phyloP scores from a whole-genome alignment of 2,797 vertebrate species.

The Octomys mimax region DNA sequence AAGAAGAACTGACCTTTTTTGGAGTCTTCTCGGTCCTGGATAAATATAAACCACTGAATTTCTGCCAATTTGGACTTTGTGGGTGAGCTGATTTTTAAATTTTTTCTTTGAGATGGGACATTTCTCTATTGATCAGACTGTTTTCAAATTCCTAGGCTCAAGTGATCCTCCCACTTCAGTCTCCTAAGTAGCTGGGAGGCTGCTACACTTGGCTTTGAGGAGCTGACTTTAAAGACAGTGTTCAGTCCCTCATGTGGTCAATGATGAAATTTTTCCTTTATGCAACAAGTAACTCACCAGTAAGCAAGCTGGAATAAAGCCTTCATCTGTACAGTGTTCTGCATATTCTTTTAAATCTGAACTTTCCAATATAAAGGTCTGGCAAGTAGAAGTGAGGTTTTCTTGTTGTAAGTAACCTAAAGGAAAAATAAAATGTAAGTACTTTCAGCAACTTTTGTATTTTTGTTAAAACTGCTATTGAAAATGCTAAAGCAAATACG shows the following conservation, averaged over 20 bases:
- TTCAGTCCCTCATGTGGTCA: conserved; percentile 26
- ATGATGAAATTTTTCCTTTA: conserved; percentile 39
- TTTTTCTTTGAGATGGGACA: neutral
- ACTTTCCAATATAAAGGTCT: conserved; percentile 96
- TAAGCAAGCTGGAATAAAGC: conserved; percentile 96
- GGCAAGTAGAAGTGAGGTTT: conserved; percentile 94
- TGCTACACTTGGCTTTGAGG: neutral
- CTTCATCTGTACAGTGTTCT: conserved; percentile 96
- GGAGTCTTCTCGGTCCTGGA: neutral
- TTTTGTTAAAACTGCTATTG: conserved; percentile 53
- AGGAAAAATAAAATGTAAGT: conserved; percentile 73
- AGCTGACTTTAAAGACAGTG: conserved; percentile 23
- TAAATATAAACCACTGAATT: conserved; percentile 22
- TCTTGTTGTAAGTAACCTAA: conserved; percentile 98
- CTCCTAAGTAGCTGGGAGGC: neutral
- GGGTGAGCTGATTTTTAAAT: conserved; percentile 16
- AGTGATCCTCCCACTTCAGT: neutral
- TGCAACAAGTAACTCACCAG: conserved; percentile 92
- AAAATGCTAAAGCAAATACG: neutral
- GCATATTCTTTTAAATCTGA: conserved; percentile 98
- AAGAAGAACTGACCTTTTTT: conserved; percentile 20
- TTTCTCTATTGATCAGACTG: neutral
- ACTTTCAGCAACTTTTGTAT: conserved; percentile 5
- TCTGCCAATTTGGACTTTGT: neutral
- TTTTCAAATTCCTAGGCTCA: neutral